Percentiles rank a stretch among this genome's conserved stretches.
phyloP scores from a whole-genome alignment of 2,888 invertebrate genomes.

The Elmis aenea region DNA sequence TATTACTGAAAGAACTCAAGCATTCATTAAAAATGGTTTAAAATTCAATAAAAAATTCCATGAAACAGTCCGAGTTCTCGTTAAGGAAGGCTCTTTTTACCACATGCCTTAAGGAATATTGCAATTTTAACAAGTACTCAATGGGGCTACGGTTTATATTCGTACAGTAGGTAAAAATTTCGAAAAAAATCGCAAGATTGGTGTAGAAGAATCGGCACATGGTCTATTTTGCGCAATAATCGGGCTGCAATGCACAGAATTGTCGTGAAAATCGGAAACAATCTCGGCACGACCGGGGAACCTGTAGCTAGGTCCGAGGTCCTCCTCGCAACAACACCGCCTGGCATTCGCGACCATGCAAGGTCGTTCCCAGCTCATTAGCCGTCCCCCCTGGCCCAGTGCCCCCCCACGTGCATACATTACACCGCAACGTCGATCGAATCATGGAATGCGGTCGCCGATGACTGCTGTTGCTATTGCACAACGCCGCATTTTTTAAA shows the following conservation, averaged over 20 bases:
- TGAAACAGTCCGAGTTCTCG: too few species aligned
- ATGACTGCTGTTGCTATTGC: conserved; percentile 47
- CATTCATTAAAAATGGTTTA: too few species aligned
- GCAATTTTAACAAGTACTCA: too few species aligned
- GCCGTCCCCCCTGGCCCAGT: conserved; percentile 36
- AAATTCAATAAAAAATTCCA: too few species aligned
- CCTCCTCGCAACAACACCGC: conserved; percentile 26
- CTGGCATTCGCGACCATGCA: conserved; percentile 46
- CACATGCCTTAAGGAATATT: too few species aligned
- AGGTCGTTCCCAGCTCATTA: conserved; percentile 45
- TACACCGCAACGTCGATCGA: conserved; percentile 45
- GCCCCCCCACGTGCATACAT: conserved; percentile 15
- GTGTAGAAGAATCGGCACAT: too few species aligned
- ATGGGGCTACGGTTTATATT: too few species aligned
- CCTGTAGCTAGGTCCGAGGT: conserved; percentile 55
- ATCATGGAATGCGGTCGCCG: conserved; percentile 50
- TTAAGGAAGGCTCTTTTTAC: too few species aligned
- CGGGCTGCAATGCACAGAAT: conserved; percentile 54
- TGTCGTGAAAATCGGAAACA: conserved; percentile 57
- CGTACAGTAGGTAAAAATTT: too few species aligned
- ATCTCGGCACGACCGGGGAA: conserved; percentile 53
- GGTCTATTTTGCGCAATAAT: conserved; percentile 28
- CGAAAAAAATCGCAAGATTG: background rate
- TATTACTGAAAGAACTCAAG: too few species aligned
- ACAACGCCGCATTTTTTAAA: conserved; percentile 2